Base-by-base conservation (phyloP, 1,140 invertebrate species). In the Periplaneta americana region DNA sequence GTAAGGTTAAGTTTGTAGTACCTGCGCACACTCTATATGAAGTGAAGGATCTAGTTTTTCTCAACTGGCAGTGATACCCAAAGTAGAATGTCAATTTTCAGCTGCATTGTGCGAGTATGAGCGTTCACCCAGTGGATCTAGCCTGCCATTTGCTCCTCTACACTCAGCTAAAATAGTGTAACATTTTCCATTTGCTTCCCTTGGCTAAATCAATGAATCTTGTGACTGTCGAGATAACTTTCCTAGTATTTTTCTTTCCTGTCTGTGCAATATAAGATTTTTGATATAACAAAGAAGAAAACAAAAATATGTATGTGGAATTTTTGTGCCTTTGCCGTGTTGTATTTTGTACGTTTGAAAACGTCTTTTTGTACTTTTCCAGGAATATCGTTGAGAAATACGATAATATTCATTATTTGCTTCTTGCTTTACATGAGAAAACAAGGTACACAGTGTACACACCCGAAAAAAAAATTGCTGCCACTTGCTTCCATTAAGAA, bases 311-410 rank as follows among this genome's bases (percentile, higher is more conserved):
- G 36, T 66, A 33, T 80, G 79, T 80, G 57, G 79, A 28, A 80
- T 80, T 80, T 80, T 80, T 74, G 79, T 80, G 79, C 79, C 79
- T 80, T 80, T 80, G 79, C 79, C 34, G 79, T 57, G 31, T 5
- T 80, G 79, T 80, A 80, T 80, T 80, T 80, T 80, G 57, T 80
- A 80, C 79, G 36, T 80, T 80, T 57, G 32, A 74, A 33, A 77
- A 77, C 31, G 75, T 77, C 48, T 34, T 80, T 80, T 80, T 80
- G 48, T 80, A 80, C 79, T 66, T 80, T 80, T 80, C 57, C 79
- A 80, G 79, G 48, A 74, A 74, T 80, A 77, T 77, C 75, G 15
- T 33, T 77, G n/a, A 77, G 28, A 66, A 66, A 1, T 28, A 66
- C 9, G 48, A 66, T 66, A 9, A 66, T n/a, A 66, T 66, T n/a